phyloP scores from a whole-genome alignment of 2,797 vertebrate species.

The Nasua narica region DNA sequence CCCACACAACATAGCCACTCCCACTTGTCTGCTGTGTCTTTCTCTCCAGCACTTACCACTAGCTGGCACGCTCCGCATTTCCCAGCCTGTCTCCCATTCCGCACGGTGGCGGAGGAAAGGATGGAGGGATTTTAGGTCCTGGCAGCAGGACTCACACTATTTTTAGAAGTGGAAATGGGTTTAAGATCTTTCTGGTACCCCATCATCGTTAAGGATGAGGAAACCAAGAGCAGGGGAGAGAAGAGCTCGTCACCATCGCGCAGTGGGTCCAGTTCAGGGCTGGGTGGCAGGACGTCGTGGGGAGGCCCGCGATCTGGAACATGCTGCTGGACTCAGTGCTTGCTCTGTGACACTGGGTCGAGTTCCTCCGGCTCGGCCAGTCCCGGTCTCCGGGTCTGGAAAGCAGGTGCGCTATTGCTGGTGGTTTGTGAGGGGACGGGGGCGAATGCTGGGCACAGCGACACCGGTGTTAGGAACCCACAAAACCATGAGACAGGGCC shows the following conservation, averaged over 20 bases:
- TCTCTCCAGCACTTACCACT: background rate
- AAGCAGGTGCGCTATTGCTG: fast-evolving
- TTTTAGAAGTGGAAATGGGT: background rate
- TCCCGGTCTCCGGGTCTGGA: background rate
- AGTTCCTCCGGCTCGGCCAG: background rate
- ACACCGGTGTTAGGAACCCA: background rate
- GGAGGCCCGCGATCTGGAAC: background rate
- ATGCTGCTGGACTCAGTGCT: background rate
- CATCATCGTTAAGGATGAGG: background rate
- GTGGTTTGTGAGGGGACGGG: fast-evolving
- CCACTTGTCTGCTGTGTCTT: background rate
- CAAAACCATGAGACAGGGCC: background rate
- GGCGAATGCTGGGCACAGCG: background rate
- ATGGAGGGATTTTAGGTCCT: background rate
- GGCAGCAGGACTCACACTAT: background rate
- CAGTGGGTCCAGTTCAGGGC: too few species aligned
- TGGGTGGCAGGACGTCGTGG: background rate
- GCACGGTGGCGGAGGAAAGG: background rate
- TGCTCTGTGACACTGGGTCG: fast-evolving
- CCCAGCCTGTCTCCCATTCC: background rate
- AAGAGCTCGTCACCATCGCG: fast-evolving
- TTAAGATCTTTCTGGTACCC: background rate
- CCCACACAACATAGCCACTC: too few species aligned
- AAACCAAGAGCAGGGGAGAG: background rate
- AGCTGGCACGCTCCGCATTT: background rate